phyloP scores from a whole-genome alignment of 2,797 vertebrate species.

The Emys orbicularis region DNA sequence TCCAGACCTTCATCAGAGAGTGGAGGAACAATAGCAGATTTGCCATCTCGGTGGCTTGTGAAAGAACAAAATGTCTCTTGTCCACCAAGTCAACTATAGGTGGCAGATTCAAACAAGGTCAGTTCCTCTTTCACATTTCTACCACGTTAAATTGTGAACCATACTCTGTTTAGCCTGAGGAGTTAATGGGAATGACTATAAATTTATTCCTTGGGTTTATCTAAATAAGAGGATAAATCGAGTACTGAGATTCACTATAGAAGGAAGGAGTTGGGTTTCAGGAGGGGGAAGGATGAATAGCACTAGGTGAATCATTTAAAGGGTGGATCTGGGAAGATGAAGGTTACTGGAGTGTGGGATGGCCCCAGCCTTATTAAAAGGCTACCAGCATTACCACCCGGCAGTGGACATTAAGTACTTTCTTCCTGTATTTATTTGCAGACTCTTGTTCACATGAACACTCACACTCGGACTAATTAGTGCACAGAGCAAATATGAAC shows the following conservation, averaged over 20 bases:
- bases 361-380: not conserved
- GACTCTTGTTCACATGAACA: not conserved
- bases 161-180: not conserved
- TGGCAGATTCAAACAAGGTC: slow-evolving; percentile 89
- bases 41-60: slow-evolving; percentile 91
- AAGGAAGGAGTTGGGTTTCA: not conserved
- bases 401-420: not conserved
- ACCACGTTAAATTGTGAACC: not conserved
- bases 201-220: not conserved
- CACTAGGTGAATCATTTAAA: not conserved
- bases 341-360: not conserved
- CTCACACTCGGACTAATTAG: not conserved
- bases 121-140: slow-evolving; percentile 25
- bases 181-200: not conserved
- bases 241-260: not conserved
- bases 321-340: not conserved
- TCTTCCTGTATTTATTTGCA: not conserved
- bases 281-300: not conserved
- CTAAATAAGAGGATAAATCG: not conserved
- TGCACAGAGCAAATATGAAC: not conserved
- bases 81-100: slow-evolving; percentile 83
- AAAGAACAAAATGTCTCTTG: slow-evolving; percentile 79
- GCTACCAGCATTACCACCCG: not conserved
- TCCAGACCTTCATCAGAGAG: slow-evolving; percentile 91
- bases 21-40: slow-evolving; percentile 90